Conservation (phyloP, 2,888 invertebrate genomes). For the Anodontia alba region DNA sequence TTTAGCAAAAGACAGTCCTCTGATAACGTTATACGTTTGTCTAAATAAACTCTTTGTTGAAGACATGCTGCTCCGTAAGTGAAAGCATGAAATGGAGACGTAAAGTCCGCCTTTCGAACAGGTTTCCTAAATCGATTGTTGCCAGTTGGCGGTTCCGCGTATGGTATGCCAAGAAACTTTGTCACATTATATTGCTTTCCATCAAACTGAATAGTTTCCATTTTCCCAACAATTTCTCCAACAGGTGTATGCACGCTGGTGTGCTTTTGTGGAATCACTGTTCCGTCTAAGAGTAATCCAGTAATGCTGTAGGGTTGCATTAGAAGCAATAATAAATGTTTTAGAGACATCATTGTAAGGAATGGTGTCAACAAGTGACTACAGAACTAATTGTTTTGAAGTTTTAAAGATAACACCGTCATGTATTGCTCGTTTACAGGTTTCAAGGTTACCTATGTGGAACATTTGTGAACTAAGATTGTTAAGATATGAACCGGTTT, state of each 20-base stretch:
- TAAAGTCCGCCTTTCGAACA: background rate
- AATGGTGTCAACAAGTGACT: too few relatives aligned
- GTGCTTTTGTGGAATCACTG: too few relatives aligned
- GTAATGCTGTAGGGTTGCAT: too few relatives aligned
- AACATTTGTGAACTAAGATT: too few relatives aligned
- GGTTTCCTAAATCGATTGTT: background rate
- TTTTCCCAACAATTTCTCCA: background rate
- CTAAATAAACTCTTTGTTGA: background rate
- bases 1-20: constrained; percentile 3
- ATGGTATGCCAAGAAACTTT: background rate
- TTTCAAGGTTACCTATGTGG: too few relatives aligned
- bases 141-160: background rate
- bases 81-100: background rate
- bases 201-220: background rate
- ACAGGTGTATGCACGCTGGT: background rate
- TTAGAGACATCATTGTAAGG: too few relatives aligned
- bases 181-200: background rate
- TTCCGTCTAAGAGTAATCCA: too few relatives aligned
- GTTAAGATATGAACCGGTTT: too few relatives aligned
- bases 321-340: too few relatives aligned
- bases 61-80: background rate
- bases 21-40: background rate
- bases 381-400: too few relatives aligned
- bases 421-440: too few relatives aligned
- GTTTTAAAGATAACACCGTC: too few relatives aligned